Conservation (phyloP, 2,888 invertebrate species). For the Leptopilina drosophilae region DNA sequence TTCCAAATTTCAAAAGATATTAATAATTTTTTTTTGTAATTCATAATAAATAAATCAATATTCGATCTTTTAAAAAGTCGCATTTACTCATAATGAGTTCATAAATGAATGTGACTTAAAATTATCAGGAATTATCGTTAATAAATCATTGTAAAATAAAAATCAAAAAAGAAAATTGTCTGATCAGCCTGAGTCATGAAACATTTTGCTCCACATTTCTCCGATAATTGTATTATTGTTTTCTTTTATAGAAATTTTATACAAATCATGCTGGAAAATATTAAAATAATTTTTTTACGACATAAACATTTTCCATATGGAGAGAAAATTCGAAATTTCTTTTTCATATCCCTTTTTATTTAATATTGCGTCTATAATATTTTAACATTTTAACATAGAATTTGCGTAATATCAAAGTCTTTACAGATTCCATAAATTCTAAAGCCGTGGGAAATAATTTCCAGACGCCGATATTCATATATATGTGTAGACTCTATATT, state of each 20-base stretch:
- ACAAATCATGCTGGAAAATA: too few species aligned
- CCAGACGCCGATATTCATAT: not conserved
- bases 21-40: too few species aligned
- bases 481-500: not conserved
- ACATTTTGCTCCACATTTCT: conserved; percentile 9
- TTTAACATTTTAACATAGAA: not conserved
- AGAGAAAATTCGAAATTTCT: too few species aligned
- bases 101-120: not conserved
- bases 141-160: not conserved
- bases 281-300: not conserved
- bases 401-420: conserved; percentile 8
- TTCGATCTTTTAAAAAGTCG: too few species aligned
- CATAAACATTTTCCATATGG: too few species aligned
- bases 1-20: too few species aligned
- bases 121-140: not conserved
- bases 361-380: too few species aligned
- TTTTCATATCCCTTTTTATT: too few species aligned
- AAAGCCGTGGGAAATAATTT: not conserved
- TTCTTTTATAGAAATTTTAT: not conserved
- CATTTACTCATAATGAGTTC: too few species aligned
- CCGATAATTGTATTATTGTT: not conserved
- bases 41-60: too few species aligned
- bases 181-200: not conserved
- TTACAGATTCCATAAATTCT: not conserved
- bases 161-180: not conserved